Base-by-base conservation (phyloP, 2,797 vertebrate species). In the Rhabdophis nuchalis region DNA sequence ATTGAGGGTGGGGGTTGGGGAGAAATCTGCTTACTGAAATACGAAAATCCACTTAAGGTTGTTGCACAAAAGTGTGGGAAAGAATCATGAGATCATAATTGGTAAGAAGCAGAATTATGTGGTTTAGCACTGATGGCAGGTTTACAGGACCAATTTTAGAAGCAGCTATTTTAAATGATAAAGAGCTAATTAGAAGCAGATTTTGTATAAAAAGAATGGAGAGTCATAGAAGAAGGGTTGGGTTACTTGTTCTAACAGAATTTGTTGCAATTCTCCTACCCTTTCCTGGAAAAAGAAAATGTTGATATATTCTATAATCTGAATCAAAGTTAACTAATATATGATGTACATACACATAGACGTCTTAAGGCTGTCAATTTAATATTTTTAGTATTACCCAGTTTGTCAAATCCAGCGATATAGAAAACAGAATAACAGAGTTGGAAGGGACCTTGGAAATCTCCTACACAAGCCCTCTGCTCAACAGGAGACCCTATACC, bases 51-150 rank as follows among this genome's bases (percentile, higher is more conserved):
- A 0, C 53, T 87, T 91, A 85, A n/a, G 88, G 86, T 82, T 53
- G 13, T 91, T 82, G 8, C n/a, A 58, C 53, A 52, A n/a, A 95
- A 95, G 91, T 50, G 54, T 93, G 86, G 86, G 90, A 92, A 93
- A 60, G 16, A 8, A 53, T 93, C 5, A 56, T 27, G 36, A 13
- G 1, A 91, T 89, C 89, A 36, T 27, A 61, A 85, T 10, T 12
- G 4, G 89, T 92, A 1, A 0, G 0, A 53, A 93, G 82, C 60
- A 92, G 5, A 92, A 85, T 60, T 91, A 92, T 0, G 91, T 88
- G 57, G 61, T 85, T 85, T 16, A 90, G 64, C 56, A 11, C 20
- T 91, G 86, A 91, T 91, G 93, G 77, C 0, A 0, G 85, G 25
- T 92, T 1, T 90, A 82, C 16, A 85, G 27, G 3, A 89, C 94